Percentiles rank a stretch among this genome's conserved stretches.
Conservation (phyloP, 1,140 invertebrate species). For the Dendroctonus ponderosae region DNA sequence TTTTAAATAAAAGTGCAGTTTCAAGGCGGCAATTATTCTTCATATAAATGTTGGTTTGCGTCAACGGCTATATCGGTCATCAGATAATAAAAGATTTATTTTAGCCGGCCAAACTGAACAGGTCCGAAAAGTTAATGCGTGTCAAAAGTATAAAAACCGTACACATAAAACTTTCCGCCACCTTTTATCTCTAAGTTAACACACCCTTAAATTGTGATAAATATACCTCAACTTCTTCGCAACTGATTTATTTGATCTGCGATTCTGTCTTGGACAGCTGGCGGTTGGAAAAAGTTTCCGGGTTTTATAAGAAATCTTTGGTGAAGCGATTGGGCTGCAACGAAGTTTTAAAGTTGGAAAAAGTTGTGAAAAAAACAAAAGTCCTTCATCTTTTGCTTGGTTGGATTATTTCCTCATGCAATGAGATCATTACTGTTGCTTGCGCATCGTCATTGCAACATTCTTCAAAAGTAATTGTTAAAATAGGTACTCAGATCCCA, state of each 20-base stretch:
- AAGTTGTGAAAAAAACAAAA: too few species aligned
- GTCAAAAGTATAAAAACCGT: background rate
- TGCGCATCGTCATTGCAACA: too few species aligned
- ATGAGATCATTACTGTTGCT: too few species aligned
- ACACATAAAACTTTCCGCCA: conserved; percentile 1
- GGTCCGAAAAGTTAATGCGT: background rate
- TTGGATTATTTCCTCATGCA: too few species aligned
- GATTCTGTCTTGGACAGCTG: conserved; percentile 1
- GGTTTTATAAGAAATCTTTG: too few species aligned
- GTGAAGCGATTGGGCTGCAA: too few species aligned
- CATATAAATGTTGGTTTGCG: background rate
- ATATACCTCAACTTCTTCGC: conserved; percentile 18
- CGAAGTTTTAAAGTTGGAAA: too few species aligned
- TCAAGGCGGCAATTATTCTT: background rate
- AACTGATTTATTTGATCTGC: conserved; percentile 22
- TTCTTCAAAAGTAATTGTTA: too few species aligned
- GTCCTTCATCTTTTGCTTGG: too few species aligned
- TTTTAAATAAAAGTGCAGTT: conserved; percentile 2
- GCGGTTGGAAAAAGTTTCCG: conserved; percentile 13
- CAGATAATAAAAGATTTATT: background rate
- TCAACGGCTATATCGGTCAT: background rate
- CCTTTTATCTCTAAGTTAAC: conserved; percentile 11
- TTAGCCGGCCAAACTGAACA: background rate
- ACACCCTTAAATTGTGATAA: conserved; percentile 21
- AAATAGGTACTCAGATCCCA: too few species aligned